Base-by-base conservation (phyloP, 2,113 vertebrate species). In the Oxyruncus cristatus region DNA sequence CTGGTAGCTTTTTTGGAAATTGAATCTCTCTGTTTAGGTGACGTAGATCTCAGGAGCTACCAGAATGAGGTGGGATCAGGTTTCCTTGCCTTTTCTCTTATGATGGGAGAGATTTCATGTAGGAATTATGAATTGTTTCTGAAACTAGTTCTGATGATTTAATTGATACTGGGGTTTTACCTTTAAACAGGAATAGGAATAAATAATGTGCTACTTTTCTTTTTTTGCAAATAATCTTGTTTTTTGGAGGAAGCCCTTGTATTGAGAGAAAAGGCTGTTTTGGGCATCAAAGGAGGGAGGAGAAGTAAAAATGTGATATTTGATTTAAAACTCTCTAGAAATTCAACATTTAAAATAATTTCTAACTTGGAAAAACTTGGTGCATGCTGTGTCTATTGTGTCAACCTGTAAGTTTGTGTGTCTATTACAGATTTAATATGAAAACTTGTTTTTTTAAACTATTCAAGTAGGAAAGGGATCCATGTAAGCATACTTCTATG, bases 341-440 rank as follows among this genome's bases (percentile, higher is more conserved):
- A 80, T 70, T 33, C 26, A 76, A 42, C 96, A 81, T 49, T 85
- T 77, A 28, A 58, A 86, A 63, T 52, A 5, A 63, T 73, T 86
- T 59, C 16, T 63, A 46, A 49, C 3, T 50, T 56, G 26, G 22
- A 91, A 85, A 91, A 63, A 58, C 15, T 39, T 52, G 6, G 32
- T 3, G 1, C 16, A 17, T 42, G 12, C 23, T 82, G 35, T 0
- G 0, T 27, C 32, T 72, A 2, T 33, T 61, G 12, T 42, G 37
- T 67, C 5, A 81, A 6, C 28, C n/a, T 46, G 23, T 47, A 46
- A 85, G 12, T 9, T 89, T 58, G 37, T 9, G 12, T 39, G 14
- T 67, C 21, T 95, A 4, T 55, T 77, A 21, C 10, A 68, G 32
- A 37, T 49, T 47, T 46, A 61, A 39, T 52, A 50, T 5, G 23